Conservation (phyloP, 2,113 vertebrate species). For the Sciurus niger region DNA sequence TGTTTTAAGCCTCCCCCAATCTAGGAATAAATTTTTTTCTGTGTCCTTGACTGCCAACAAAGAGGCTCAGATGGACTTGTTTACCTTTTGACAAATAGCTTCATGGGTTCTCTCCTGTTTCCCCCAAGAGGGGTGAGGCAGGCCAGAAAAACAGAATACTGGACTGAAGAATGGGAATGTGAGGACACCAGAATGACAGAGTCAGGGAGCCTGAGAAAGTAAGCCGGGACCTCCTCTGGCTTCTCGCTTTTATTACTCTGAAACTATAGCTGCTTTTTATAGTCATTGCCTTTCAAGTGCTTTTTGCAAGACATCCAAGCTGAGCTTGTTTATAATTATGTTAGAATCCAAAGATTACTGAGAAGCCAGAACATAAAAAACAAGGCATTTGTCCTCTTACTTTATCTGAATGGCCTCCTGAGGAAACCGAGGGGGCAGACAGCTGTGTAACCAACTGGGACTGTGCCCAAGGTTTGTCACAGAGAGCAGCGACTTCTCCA, state of each 20-base stretch:
- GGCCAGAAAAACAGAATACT: not conserved
- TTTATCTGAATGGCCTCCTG: slow-evolving; percentile 20
- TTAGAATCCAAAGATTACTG: slow-evolving; percentile 61
- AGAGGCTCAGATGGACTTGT: slow-evolving; percentile 57
- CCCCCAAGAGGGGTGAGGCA: not conserved
- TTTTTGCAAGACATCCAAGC: slow-evolving; percentile 66
- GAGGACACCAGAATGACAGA: not conserved
- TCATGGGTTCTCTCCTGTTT: not conserved
- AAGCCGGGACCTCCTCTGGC: not conserved
- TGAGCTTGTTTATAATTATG: slow-evolving; percentile 57
- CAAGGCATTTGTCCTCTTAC: slow-evolving; percentile 46
- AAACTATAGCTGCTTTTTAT: slow-evolving; percentile 27
- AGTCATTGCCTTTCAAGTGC: slow-evolving; percentile 20
- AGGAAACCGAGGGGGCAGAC: not conserved
- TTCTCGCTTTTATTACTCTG: not conserved
- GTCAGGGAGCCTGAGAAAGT: not conserved
- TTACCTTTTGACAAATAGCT: slow-evolving; percentile 67
- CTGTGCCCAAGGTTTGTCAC: not conserved
- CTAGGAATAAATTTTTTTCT: slow-evolving; percentile 68
- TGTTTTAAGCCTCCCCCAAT: slow-evolving; percentile 64
- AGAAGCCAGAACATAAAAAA: slow-evolving; percentile 55
- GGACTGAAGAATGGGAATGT: not conserved
- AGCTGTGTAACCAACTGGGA: not conserved
- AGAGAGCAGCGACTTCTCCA: not conserved
- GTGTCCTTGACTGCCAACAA: not conserved